Evolutionary conservation across 2,113 vertebrate species (phyloP), one percentile per base, ranked within the genome.

Genomic region (Zosterops japonicus): DNA sequence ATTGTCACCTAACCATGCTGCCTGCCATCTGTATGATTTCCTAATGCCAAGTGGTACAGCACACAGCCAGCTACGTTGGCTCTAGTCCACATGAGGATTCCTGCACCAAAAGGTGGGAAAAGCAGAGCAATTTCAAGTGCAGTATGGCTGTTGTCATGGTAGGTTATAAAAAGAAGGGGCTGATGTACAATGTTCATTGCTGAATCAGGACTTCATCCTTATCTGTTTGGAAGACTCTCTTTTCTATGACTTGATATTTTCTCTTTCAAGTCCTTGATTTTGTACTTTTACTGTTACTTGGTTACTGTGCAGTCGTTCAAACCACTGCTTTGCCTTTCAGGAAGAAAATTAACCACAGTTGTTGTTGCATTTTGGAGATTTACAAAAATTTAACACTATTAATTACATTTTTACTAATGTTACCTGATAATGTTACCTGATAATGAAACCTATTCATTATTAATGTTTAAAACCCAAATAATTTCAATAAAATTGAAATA

Each of bases 11-110:
- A 85, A 80, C 42, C 23, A 27, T 4, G n/a, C 35, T 90, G 39
- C 39, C 14, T 72, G 84, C 81, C 78, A 87, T 94, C 91, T 93
- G 86, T 17, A 42, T 46, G 50, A 35, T 52, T 52, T 83, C 44
- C 64, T 31, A 31, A 41, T 52, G 78, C 84, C 94, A 95, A 79
- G 59, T 2, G 3, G 52, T 68, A 50, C 20, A 28, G 50, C 46
- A 52, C 1, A 17, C 23, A 81, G 72, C 50, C 86, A 72, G 67
- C 41, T 50, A 18, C 1, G 11, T 68, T 82, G 52, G 81, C 78
- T 72, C 16, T 16, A 31, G 35, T 36, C 55, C 39, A 9, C 7
- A 8, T 16, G 39, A 93, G 24, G 67, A 83, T 63, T 77, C 39
- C 87, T 74, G 75, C 11, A 39, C 47, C 49, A 53, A 22, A 82